These are phyloP conservation scores for Enteromius anoplus DNA, from an alignment of 2,797 vertebrate genomes.

Conservation along the genomic window DNA sequence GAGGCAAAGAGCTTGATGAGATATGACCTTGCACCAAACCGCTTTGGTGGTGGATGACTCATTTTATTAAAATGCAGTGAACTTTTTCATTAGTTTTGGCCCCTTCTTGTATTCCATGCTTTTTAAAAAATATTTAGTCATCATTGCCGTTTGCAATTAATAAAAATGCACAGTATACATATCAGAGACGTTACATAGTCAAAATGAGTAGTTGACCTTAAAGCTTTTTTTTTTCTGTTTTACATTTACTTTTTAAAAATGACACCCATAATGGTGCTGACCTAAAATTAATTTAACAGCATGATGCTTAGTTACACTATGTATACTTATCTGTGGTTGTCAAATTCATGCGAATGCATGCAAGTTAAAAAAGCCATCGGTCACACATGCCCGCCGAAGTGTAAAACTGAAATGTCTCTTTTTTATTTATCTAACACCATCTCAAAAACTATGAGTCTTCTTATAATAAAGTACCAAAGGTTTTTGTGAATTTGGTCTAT, in stretches of 20 bases:
- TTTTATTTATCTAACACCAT: constrained; percentile 58
- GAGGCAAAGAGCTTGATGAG: not conserved
- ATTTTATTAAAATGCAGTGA: constrained; percentile 13
- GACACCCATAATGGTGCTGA: not conserved
- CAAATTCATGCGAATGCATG: not conserved
- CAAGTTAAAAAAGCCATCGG: not conserved
- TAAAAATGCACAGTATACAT: not conserved
- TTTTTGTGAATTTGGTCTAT: constrained; percentile 59
- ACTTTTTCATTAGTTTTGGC: not conserved
- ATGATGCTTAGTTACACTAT: not conserved
- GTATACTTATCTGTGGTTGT: constrained; percentile 5
- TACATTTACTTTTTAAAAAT: not conserved
- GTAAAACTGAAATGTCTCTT: constrained; percentile 48
- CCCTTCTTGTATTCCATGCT: not conserved
- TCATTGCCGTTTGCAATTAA: not conserved
- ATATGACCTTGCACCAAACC: constrained; percentile 5
- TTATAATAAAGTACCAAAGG: constrained; percentile 58
- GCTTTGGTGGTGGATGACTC: not conserved
- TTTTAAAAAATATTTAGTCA: not conserved
- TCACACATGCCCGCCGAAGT: constrained; percentile 17
- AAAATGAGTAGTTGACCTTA: constrained; percentile 6
- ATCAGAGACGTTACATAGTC: not conserved
- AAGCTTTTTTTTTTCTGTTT: not conserved
- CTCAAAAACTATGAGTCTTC: constrained; percentile 48
- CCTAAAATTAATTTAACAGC: not conserved